Conservation (phyloP, 1,140 invertebrate genomes). For the Cotesia glomerata region DNA sequence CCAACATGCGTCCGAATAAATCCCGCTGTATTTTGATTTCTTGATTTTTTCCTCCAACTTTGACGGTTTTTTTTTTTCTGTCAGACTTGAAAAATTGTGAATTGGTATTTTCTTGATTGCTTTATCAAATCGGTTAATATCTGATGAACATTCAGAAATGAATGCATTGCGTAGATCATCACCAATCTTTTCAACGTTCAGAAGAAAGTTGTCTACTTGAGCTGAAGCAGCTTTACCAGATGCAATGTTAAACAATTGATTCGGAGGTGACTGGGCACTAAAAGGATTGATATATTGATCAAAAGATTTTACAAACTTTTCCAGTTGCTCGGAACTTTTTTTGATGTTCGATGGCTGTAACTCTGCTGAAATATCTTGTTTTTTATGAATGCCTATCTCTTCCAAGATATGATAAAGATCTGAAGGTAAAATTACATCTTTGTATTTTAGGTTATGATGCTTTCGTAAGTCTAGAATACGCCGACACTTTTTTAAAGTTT, state of each 20-base stretch:
- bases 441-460: too few relatives aligned
- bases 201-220: slow-evolving; percentile 38
- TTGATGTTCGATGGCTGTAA: slow-evolving; percentile 33
- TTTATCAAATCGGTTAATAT: slow-evolving; percentile 31
- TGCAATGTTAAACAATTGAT: slow-evolving; percentile 39
- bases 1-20: slow-evolving; percentile 23
- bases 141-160: slow-evolving; percentile 30
- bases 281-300: slow-evolving; percentile 37
- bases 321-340: slow-evolving; percentile 31
- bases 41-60: slow-evolving; percentile 13
- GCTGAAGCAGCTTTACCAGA: slow-evolving; percentile 38
- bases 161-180: slow-evolving; percentile 25
- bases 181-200: slow-evolving; percentile 38
- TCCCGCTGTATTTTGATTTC: slow-evolving; percentile 24
- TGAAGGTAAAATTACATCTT: too few relatives aligned
- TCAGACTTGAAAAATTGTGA: slow-evolving; percentile 16
- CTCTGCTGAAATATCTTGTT: slow-evolving; percentile 37
- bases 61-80: slow-evolving; percentile 13
- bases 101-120: slow-evolving; percentile 15
- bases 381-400: slow-evolving; percentile 7
- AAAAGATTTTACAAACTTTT: slow-evolving; percentile 33
- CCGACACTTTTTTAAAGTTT: too few relatives aligned
- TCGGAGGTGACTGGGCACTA: slow-evolving; percentile 12
- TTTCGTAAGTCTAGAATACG: too few relatives aligned
- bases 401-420: slow-evolving; percentile 17